Conservation (phyloP, 2,113 vertebrate species). For the Sturnira hondurensis region DNA sequence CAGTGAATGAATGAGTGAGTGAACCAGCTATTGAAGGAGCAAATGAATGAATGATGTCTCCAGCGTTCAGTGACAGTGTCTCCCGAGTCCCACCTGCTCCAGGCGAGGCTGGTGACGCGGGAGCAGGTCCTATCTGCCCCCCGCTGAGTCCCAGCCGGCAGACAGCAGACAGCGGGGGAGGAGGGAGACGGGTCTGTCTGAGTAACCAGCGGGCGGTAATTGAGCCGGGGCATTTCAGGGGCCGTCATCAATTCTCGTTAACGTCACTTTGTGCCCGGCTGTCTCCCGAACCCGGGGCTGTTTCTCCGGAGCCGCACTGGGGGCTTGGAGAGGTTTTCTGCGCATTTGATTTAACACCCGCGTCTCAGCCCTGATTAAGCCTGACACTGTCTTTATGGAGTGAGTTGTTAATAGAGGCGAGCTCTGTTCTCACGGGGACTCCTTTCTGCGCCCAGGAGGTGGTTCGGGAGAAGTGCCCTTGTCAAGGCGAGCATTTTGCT, state of each 20-base stretch:
- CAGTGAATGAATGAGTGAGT: neutral
- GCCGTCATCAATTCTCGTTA: conserved; percentile 23
- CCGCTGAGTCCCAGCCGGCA: neutral
- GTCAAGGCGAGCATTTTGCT: fast-evolving
- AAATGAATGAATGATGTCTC: neutral
- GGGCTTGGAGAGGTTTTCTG: neutral
- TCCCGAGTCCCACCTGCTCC: fast-evolving
- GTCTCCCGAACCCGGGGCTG: neutral
- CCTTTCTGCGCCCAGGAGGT: fast-evolving
- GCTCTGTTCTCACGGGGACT: neutral
- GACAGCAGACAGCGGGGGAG: fast-evolving
- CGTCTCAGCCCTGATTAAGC: neutral
- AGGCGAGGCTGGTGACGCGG: fast-evolving
- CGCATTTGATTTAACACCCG: neutral
- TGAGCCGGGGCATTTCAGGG: neutral
- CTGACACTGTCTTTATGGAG: conserved; percentile 35
- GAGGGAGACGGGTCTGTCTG: fast-evolving
- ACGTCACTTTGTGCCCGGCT: neutral
- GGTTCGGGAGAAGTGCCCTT: neutral
- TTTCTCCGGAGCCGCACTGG: neutral
- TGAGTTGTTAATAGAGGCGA: conserved; percentile 13
- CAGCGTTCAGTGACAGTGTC: fast-evolving
- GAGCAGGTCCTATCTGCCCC: fast-evolving
- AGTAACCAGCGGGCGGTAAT: neutral
- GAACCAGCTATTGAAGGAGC: too few relatives aligned